Percentiles rank a stretch among this genome's conserved stretches.
Evolutionary conservation across 2,888 invertebrate genomes (phyloP).

Genomic region (Cynaeus angustus): DNA sequence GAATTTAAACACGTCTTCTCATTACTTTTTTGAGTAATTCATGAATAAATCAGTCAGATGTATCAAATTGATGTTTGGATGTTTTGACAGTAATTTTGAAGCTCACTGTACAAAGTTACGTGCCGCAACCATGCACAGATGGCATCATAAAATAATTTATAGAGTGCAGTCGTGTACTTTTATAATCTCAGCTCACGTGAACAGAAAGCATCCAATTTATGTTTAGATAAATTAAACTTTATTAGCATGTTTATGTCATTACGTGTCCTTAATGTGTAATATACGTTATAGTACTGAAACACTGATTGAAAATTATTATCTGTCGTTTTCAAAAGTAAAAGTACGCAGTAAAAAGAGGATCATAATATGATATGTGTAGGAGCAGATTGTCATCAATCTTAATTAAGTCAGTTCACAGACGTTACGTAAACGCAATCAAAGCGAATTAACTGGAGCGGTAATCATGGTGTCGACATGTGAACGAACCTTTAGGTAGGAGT

Average conservation of each 20-base stretch:
- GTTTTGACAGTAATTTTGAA: slow-evolving; percentile 15
- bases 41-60: slow-evolving; percentile 29
- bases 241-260: slow-evolving; percentile 1
- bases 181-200: slow-evolving; percentile 1
- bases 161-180: slow-evolving; percentile 2
- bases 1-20: slow-evolving; percentile 4
- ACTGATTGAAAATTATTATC: slow-evolving; percentile 8
- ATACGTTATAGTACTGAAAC: background rate
- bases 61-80: slow-evolving; percentile 18
- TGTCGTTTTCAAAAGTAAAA: background rate
- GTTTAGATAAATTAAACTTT: slow-evolving; percentile 16
- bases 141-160: slow-evolving; percentile 15
- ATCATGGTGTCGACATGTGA: slow-evolving; percentile 15
- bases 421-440: slow-evolving; percentile 22
- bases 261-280: slow-evolving; percentile 8
- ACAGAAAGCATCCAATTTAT: slow-evolving; percentile 8
- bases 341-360: background rate
- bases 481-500: slow-evolving; percentile 19
- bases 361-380: background rate
- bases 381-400: slow-evolving; percentile 14
- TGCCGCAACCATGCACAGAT: slow-evolving; percentile 2
- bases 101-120: slow-evolving; percentile 3
- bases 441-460: background rate
- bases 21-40: slow-evolving; percentile 8
- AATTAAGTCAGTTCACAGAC: slow-evolving; percentile 8